phyloP scores from a whole-genome alignment of 2,113 vertebrate species.

The Chitala chitala region DNA sequence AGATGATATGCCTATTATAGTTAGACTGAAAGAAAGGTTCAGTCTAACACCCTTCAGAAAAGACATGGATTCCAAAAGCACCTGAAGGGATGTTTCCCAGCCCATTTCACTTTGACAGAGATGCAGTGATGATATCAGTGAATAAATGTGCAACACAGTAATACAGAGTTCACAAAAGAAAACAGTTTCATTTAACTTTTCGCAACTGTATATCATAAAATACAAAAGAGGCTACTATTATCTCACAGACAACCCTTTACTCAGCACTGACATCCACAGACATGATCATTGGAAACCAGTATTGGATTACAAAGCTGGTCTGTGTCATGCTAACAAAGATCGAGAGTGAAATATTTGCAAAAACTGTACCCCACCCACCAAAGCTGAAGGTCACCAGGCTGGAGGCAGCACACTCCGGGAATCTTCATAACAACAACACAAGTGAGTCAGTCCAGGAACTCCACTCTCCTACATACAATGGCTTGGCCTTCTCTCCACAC shows the following conservation, averaged over 20 bases:
- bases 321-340: not conserved
- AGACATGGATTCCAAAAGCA: no score
- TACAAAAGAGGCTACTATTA: not conserved
- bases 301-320: constrained; percentile 12
- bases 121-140: no score
- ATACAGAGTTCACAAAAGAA: no score
- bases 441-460: constrained; percentile 10
- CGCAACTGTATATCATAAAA: not conserved
- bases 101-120: no score
- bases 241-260: not conserved
- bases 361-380: not conserved
- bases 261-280: not conserved
- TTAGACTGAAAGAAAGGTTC: no score
- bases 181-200: no score
- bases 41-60: no score
- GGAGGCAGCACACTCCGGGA: not conserved
- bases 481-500: not conserved
- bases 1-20: no score
- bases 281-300: not conserved
- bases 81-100: no score
- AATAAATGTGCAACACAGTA: no score
- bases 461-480: not conserved
- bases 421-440: constrained; percentile 17
- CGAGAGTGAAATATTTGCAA: not conserved
- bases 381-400: not conserved